Conservation (phyloP, 2,113 vertebrate species). For the Glaucomys volans region DNA sequence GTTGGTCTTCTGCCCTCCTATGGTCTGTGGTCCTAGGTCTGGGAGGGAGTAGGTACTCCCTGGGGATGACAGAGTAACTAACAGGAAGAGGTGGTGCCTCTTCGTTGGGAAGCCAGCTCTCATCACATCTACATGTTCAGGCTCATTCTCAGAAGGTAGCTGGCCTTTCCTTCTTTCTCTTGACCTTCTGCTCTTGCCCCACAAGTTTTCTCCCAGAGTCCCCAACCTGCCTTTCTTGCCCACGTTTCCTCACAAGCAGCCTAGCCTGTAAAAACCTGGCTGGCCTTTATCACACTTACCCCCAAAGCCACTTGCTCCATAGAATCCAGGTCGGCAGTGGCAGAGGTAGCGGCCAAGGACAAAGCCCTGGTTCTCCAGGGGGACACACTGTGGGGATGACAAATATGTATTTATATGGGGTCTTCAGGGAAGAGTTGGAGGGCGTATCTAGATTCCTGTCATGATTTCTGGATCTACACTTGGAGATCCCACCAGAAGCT, state of each 20-base stretch:
- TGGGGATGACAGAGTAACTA: neutral
- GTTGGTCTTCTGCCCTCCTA: neutral
- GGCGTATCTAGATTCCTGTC: neutral
- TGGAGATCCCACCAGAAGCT: neutral
- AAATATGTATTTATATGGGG: neutral
- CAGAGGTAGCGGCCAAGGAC: constrained; percentile 95
- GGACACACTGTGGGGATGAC: constrained; percentile 89
- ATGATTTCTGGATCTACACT: neutral
- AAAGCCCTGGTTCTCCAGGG: constrained; percentile 90
- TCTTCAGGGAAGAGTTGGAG: neutral
- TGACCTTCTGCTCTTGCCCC: neutral
- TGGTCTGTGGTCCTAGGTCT: neutral
- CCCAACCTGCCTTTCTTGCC: neutral
- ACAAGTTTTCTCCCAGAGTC: no score
- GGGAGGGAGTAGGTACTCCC: neutral
- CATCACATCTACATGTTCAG: neutral
- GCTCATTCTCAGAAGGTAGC: constrained; percentile 19
- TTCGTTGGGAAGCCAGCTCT: neutral
- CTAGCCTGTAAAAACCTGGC: constrained; percentile 76
- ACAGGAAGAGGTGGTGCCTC: neutral
- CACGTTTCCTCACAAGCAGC: neutral
- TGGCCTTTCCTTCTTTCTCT: neutral
- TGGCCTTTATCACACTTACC: constrained; percentile 65
- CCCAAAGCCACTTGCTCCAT: constrained; percentile 75
- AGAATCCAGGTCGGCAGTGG: constrained; percentile 94